Conservation (phyloP, 2,888 invertebrate genomes). For the Allacma fusca region DNA sequence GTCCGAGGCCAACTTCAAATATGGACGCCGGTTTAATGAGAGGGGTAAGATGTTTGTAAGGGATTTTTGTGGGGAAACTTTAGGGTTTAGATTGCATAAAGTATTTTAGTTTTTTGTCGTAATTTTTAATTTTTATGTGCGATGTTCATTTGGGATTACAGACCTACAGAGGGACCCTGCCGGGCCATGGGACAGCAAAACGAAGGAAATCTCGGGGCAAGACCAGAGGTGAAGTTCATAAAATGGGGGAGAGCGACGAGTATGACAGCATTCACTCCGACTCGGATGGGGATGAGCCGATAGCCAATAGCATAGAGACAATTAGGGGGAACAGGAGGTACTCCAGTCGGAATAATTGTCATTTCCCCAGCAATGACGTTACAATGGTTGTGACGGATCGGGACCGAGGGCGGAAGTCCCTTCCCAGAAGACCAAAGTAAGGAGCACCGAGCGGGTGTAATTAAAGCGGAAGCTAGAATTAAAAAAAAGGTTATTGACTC, state of each 20-base stretch:
- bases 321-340: neutral
- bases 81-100: too few relatives aligned
- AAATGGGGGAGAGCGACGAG: constrained; percentile 60
- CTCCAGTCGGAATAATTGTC: neutral
- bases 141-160: too few relatives aligned
- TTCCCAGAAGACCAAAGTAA: constrained; percentile 57
- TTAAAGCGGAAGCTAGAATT: too few relatives aligned
- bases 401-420: constrained; percentile 50
- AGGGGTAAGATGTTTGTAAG: neutral
- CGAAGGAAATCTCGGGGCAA: neutral
- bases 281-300: constrained; percentile 47
- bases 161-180: neutral
- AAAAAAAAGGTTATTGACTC: too few relatives aligned
- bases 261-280: constrained; percentile 62
- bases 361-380: constrained; percentile 47
- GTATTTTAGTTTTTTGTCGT: too few relatives aligned
- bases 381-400: constrained; percentile 56
- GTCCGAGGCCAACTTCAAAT: constrained; percentile 13
- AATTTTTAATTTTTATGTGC: too few relatives aligned
- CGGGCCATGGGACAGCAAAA: neutral
- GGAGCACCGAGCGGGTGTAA: too few relatives aligned
- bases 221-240: neutral
- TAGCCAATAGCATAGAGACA: neutral
- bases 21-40: constrained; percentile 1
- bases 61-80: too few relatives aligned